Base-by-base conservation (phyloP, 2,888 invertebrate genomes). In the Sabatieria punctata region DNA sequence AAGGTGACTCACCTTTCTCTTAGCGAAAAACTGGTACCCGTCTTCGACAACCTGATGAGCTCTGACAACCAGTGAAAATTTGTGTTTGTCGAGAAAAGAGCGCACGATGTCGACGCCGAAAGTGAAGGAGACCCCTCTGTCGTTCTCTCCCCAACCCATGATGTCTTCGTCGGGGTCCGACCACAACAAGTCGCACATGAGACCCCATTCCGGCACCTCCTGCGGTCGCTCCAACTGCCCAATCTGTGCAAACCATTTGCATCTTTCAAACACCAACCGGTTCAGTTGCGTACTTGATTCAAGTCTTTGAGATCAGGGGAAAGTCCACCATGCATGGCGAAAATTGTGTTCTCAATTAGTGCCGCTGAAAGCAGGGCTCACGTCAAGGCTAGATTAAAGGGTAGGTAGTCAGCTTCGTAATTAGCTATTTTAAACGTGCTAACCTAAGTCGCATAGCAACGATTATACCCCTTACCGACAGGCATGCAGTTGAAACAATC, bases 1-100 rank as follows among this genome's bases (percentile, higher is more conserved):
- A n/a, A n/a, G n/a, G n/a, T 30, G 11, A 11, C 55, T 54, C 56
- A 68, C 68, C 59, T 66, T 65, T 58, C 68, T 53, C 50, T 69
- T 68, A 43, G 71, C 69, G 56, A 73, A 73, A 59, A 72, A 73
- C 58, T 73, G 69, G 58, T 73, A 73, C 11, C 73, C 73, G 59
- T 72, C 72, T 57, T 72, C 71, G 19, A 73, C 72, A 41, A 68
- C 68, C 64, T 66, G 56, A 13, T 49, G 49, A 6, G 49, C 49
- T 4, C 49, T 19, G 8, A 49, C 45, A 26, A 49, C 30, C 25
- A 49, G 42, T 24, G 42, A 35, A 21, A 46, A 25, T 15, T 15
- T 8, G 26, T 42, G n/a, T 15, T 24, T 27, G 18, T 21, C 19
- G n/a, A 46, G 42, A 19, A 46, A 46, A 1, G 6, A 18, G 19